These are phyloP conservation scores for human DNA, from an alignment of 2,113 vertebrate genomes.

Conservation along the genomic window GRCh38 chr9:122257501-122258000, in stretches of 20 bases:
- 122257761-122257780: background rate
- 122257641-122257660: background rate
- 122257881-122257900: background rate
- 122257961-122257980: conserved; percentile 10
- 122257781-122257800: background rate
- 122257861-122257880: background rate
- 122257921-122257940: conserved; percentile 18
- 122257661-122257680: background rate
- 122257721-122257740: conserved; percentile 16
- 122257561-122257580: background rate
- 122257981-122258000: background rate
- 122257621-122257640: conserved; percentile 29
- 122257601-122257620: background rate
- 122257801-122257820: background rate
- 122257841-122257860: background rate
- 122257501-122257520: background rate
- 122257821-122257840: background rate
- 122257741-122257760: background rate
- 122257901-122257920: background rate
- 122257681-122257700: background rate
- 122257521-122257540: background rate
- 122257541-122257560: background rate
- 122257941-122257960: conserved; percentile 27
- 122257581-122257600: background rate
- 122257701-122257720: background rate